Evolutionary conservation across 2,113 vertebrate genomes (phyloP).

Genomic region (Mesitornis unicolor): DNA sequence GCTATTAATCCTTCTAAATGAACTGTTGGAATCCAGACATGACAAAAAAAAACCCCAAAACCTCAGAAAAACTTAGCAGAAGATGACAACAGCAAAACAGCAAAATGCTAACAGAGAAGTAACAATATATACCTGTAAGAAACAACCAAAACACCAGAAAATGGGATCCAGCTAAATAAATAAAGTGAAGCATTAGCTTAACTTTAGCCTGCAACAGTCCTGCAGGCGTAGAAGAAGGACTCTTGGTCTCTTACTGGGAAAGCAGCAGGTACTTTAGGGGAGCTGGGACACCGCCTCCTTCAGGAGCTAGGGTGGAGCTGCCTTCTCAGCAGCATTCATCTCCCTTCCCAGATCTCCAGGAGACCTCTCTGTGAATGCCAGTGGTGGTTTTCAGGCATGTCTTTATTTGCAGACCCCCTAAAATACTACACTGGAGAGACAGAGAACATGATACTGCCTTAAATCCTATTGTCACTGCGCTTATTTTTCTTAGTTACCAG

Average conservation of each 20-base stretch:
- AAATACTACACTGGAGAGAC: not conserved
- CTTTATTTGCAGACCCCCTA: not conserved
- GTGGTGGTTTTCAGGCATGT: not conserved
- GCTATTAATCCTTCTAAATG: not conserved
- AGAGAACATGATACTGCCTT: not conserved
- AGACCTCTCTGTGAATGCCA: not conserved
- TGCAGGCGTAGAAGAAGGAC: not conserved
- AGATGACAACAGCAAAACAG: not conserved
- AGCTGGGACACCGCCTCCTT: not conserved
- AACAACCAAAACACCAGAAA: not conserved
- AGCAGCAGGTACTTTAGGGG: fast-evolving
- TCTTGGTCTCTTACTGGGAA: not conserved
- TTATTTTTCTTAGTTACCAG: not conserved
- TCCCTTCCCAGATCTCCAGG: not conserved
- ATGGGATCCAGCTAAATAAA: not conserved
- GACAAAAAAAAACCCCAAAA: not conserved
- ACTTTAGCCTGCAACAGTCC: not conserved
- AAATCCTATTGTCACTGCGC: not conserved
- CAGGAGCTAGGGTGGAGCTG: not conserved
- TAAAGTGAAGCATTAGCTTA: not conserved
- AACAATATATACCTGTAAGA: not conserved
- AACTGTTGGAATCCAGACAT: not conserved
- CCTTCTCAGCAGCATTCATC: not conserved
- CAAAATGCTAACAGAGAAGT: not conserved
- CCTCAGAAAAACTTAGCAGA: not conserved